Evolutionary conservation across 2,797 vertebrate genomes (phyloP).

Genomic region (Coracias cyanogaster): DNA sequence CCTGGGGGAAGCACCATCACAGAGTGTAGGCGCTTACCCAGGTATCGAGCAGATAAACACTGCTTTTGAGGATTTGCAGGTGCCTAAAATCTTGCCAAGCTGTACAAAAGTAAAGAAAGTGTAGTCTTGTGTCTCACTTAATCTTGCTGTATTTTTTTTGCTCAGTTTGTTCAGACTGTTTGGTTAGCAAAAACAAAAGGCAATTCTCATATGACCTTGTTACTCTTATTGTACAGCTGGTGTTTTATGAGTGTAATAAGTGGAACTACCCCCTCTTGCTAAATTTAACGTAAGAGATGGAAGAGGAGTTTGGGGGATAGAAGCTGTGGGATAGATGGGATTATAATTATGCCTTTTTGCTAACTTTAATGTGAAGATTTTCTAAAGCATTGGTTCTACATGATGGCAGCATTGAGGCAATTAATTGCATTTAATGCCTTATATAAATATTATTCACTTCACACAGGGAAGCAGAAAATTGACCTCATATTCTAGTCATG

Average conservation of each 20-base stretch:
- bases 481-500: background rate
- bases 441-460: background rate
- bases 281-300: background rate
- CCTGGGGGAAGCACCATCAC: background rate
- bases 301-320: background rate
- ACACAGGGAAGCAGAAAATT: background rate
- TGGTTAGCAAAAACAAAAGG: background rate
- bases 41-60: background rate
- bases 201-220: background rate
- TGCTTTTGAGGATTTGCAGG: background rate
- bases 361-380: background rate
- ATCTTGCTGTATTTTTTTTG: background rate
- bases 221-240: background rate
- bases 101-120: too few species aligned
- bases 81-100: background rate
- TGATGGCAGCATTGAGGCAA: background rate
- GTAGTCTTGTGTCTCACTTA: fast-evolving
- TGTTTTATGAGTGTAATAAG: background rate
- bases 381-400: fast-evolving
- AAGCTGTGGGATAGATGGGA: background rate
- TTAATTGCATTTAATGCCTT: background rate
- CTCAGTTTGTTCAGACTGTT: background rate
- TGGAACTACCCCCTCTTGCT: background rate
- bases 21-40: background rate
- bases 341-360: background rate